Percentiles rank a stretch among this genome's conserved stretches.
These are phyloP conservation scores for Coelopa frigida DNA, from an alignment of 1,140 invertebrate genomes.

Conservation along the genomic window DNA sequence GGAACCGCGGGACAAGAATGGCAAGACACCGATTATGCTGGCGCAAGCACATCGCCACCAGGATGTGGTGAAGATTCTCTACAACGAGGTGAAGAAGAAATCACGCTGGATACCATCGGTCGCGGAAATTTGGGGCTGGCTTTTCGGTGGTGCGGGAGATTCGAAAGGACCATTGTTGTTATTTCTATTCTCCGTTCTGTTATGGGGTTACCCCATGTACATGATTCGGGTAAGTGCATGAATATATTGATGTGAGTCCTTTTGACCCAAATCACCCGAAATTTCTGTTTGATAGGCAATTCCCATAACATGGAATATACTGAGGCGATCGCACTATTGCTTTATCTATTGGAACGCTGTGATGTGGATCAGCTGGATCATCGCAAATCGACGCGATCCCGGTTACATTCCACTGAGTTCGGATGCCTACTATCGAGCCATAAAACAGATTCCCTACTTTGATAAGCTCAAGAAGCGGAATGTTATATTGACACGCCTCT, in stretches of 20 bases:
- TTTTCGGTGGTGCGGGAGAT: conserved; percentile 83
- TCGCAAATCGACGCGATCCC: conserved; percentile 79
- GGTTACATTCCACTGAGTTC: conserved; percentile 84
- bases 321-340: conserved; percentile 76
- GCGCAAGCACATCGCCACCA: conserved; percentile 79
- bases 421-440: conserved; percentile 80
- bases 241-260: not conserved
- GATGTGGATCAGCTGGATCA: conserved; percentile 90
- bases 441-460: conserved; percentile 82
- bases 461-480: conserved; percentile 84
- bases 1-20: conserved; percentile 81
- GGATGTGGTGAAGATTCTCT: conserved; percentile 72
- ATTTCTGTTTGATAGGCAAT: conserved; percentile 64
- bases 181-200: conserved; percentile 73
- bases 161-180: conserved; percentile 81
- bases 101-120: conserved; percentile 77
- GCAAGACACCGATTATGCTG: conserved; percentile 81
- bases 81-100: conserved; percentile 70
- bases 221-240: conserved; percentile 62
- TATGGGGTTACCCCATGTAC: conserved; percentile 93
- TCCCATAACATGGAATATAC: conserved; percentile 82
- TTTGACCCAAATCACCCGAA: too few species aligned
- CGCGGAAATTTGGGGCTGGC: conserved; percentile 79
- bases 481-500: conserved; percentile 75
- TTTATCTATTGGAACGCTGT: conserved; percentile 84